A percentile compares a stretch with the other conserved stretches of the same genome.
These are phyloP conservation scores for Lathronympha strigana DNA, from an alignment of 2,888 invertebrate species.

Conservation along the genomic window DNA sequence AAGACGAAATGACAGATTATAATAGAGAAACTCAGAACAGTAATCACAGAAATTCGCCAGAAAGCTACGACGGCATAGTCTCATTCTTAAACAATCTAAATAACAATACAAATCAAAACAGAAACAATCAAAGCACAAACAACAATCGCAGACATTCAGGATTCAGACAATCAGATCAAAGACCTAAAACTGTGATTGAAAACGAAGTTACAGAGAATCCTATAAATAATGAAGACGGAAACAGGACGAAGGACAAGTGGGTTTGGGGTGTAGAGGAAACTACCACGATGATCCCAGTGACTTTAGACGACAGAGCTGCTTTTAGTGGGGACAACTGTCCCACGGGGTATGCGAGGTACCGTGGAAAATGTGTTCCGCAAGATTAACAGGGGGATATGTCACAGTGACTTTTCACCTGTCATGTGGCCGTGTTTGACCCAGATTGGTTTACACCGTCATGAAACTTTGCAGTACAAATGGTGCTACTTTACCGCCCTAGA, in stretches of 20 bases:
- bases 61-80: background rate
- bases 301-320: slow-evolving; percentile 51
- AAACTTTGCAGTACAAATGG: no score
- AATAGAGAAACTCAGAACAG: background rate
- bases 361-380: slow-evolving; percentile 46
- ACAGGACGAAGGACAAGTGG: slow-evolving; percentile 37
- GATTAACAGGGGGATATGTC: no score
- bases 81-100: background rate
- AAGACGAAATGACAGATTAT: slow-evolving; percentile 10
- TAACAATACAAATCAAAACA: slow-evolving; percentile 10
- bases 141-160: background rate
- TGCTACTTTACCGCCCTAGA: no score
- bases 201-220: slow-evolving; percentile 32
- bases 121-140: background rate
- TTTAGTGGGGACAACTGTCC: slow-evolving; percentile 52
- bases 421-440: no score
- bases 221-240: background rate
- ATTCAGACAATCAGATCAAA: background rate
- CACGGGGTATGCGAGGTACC: slow-evolving; percentile 46
- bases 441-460: no score
- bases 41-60: background rate
- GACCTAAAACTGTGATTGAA: slow-evolving; percentile 26
- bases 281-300: slow-evolving; percentile 33
- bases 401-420: no score
- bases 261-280: slow-evolving; percentile 46